Evolutionary conservation across 2,797 vertebrate genomes (phyloP), one percentile per base, ranked within the genome.

Genomic region (Moxostoma hubbsi): DNA sequence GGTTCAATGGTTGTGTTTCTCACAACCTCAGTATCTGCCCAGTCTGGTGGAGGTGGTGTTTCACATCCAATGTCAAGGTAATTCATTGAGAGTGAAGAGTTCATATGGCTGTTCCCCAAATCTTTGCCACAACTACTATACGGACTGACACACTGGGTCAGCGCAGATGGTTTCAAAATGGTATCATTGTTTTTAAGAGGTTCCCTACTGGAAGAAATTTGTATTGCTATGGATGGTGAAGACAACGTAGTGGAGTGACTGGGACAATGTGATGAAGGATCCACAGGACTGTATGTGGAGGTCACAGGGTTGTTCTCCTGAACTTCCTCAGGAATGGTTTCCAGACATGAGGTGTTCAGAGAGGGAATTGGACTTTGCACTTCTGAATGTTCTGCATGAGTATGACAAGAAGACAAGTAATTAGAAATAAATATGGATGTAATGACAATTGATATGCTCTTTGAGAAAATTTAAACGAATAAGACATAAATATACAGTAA

Each of bases 321-420:
- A 83, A 89, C 65, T 87, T 96, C 94, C 89, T 95, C 95, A 7
- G 91, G 89, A 78, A 94, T 96, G 15, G 93, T 94, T 88, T 94
- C 94, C 89, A 95, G 92, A 65, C 18, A 58, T 24, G 77, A 66
- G 90, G 89, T 91, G 88, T 90, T 91, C 85, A 91, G 92, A 83
- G 92, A 93, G 80, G 92, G 88, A 83, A 86, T 85, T 73, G 94
- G 89, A 90, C 87, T 93, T 90, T 93, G 95, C 59, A 86, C 77
- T 46, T 91, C 88, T 85, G 86, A 89, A 89, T 85, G 8, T 12
- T 93, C 95, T 95, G 77, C 47, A 75, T 46, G 36, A 18, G 81
- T 43, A 81, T 9, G 12, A 77, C 12, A 82, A 79, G 62, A 50
- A 73, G 75, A 45, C 57, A 53, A 50, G n/a, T 7, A 36, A 62